Base-by-base conservation (phyloP, 1,140 invertebrate species). In the Ceratina calcarata region DNA sequence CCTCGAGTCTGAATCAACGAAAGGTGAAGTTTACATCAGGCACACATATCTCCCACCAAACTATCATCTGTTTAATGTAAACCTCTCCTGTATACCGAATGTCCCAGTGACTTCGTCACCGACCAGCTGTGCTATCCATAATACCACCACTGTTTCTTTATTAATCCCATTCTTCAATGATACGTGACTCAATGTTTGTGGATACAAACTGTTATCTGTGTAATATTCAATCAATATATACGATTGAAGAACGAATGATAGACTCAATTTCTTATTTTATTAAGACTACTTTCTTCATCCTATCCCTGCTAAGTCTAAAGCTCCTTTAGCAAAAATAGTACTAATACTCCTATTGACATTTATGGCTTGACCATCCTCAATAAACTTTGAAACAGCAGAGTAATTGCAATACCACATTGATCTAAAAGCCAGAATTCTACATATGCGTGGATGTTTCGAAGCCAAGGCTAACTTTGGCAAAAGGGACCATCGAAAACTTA, bases 401-500 rank as follows among this genome's bases (percentile, higher is more conserved):
- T 45, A 45, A 45, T 45, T 45, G 37, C 37, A 45, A 27, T 13
- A 6, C 12, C 1, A 37, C 4, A 10, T 32, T 60, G 15, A 60
- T 3, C 45, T 15, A 61, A 60, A 81, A 60, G 64, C 58, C 74
- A 69, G 78, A 81, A 81, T 84, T 85, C 68, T 84, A 83, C 64
- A 77, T 60, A 58, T 24, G 67, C 68, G 45, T 80, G 74, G 51
- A 68, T 55, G 45, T 55, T 80, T 68, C 53, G 78, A 80, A 69
- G 72, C 49, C 78, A 72, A 80, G 64, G 72, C 72, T 64, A 71
- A 75, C 72, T 72, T 73, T 18, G 67, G 49, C 27, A 75, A 83
- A 82, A 83, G 81, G 83, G 81, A 67, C 68, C 81, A 80, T 81
- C 81, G 70, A 75, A 69, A 71, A 80, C 18, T 61, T 68, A 67